Conservation (phyloP, 2,113 vertebrate genomes). For the Oceanodroma tethys region DNA sequence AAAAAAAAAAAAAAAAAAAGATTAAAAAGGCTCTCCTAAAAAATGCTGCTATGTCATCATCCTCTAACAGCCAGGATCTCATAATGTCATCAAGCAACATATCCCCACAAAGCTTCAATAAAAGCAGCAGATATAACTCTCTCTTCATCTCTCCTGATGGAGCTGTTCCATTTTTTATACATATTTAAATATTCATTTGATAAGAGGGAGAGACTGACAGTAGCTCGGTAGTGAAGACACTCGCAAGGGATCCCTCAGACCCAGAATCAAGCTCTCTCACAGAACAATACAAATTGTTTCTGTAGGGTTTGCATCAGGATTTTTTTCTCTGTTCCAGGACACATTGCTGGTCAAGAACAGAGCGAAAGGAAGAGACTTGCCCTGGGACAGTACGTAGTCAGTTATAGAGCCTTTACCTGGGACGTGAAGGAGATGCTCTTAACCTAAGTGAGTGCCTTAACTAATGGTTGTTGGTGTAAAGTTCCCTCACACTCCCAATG, state of each 20-base stretch:
- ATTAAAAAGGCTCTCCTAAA: neutral
- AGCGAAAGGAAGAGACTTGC: neutral
- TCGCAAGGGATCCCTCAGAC: neutral
- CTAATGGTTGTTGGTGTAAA: neutral
- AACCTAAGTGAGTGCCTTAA: neutral
- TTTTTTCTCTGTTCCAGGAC: neutral
- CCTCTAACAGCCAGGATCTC: neutral
- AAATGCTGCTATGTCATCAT: neutral
- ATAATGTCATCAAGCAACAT: neutral
- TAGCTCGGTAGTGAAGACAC: neutral
- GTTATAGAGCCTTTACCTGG: neutral
- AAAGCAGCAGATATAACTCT: neutral
- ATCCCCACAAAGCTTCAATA: neutral
- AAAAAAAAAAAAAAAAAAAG: neutral
- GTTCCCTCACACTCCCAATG: neutral
- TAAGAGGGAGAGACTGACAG: neutral
- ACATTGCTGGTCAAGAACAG: neutral
- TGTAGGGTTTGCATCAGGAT: neutral
- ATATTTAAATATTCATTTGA: constrained; percentile 51
- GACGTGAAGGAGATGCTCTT: neutral
- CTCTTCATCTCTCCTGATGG: neutral
- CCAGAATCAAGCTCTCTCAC: neutral
- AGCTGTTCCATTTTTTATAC: constrained; percentile 27
- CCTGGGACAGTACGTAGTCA: neutral
- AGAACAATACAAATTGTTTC: neutral